Percentiles rank a stretch among this genome's conserved stretches.
Evolutionary conservation across 1,140 invertebrate species (phyloP).

Genomic region (Zaprionus taronus): DNA sequence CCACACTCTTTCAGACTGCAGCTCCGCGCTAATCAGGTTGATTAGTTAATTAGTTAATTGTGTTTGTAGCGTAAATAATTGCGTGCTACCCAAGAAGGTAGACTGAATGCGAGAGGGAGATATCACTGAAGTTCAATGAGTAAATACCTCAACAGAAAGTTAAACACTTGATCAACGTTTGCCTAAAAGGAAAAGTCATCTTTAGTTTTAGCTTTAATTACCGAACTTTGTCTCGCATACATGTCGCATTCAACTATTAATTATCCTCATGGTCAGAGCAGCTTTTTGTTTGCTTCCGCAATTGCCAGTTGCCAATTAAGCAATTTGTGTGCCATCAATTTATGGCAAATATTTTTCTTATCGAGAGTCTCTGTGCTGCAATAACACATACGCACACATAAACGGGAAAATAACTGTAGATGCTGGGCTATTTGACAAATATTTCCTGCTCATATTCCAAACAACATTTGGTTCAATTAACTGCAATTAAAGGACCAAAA

Average conservation of each 20-base stretch:
- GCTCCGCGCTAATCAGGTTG: conserved; percentile 57
- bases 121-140: no score
- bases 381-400: not conserved
- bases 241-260: conserved; percentile 33
- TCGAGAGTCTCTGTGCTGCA: not conserved
- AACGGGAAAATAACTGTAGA: not conserved
- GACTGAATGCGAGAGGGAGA: not conserved
- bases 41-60: conserved; percentile 76
- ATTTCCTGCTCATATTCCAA: conserved; percentile 51
- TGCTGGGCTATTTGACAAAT: conserved; percentile 32
- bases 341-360: conserved; percentile 52
- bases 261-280: conserved; percentile 23
- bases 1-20: conserved; percentile 41
- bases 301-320: conserved; percentile 51
- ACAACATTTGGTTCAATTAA: conserved; percentile 73
- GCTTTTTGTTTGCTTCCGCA: conserved; percentile 11
- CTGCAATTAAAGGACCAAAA: conserved; percentile 58
- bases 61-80: conserved; percentile 66
- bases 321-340: conserved; percentile 45
- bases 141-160: not conserved
- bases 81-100: not conserved
- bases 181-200: not conserved
- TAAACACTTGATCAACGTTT: not conserved
- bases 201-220: not conserved
- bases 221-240: not conserved